Percentiles rank a stretch among this genome's conserved stretches.
These are phyloP conservation scores for Toxotes chatareus DNA, from an alignment of 2,113 vertebrate genomes.

Conservation along the genomic window DNA sequence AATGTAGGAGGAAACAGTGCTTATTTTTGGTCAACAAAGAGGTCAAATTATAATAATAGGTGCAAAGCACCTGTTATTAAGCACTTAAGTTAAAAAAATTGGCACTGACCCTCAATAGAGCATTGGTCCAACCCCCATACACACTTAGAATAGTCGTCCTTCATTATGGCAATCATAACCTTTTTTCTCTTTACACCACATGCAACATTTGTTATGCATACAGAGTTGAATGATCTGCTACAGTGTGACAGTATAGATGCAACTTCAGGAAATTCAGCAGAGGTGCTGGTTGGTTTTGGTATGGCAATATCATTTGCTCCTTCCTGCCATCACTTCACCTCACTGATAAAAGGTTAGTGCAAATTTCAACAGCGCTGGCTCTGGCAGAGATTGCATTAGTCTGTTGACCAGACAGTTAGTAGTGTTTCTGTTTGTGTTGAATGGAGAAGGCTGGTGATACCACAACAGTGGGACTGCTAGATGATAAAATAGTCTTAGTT, in stretches of 20 bases:
- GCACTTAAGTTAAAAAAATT: background rate
- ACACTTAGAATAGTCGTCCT: constrained; percentile 16
- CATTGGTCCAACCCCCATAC: constrained; percentile 27
- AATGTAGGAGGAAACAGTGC: constrained; percentile 6
- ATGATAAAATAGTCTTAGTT: constrained; percentile 48
- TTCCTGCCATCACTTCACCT: constrained; percentile 43
- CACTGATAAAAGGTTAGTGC: constrained; percentile 63
- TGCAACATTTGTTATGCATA: constrained; percentile 27
- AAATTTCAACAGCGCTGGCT: constrained; percentile 57
- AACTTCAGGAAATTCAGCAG: constrained; percentile 17
- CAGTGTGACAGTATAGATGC: constrained; percentile 19
- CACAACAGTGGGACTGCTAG: constrained; percentile 55
- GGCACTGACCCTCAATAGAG: constrained; percentile 43
- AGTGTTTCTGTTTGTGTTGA: constrained; percentile 44
- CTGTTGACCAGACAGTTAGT: constrained; percentile 34
- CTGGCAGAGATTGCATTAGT: constrained; percentile 54
- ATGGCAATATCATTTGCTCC: constrained; percentile 37
- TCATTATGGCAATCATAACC: constrained; percentile 3
- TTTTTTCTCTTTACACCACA: constrained; percentile 7
- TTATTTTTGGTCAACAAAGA: background rate
- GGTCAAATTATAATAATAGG: background rate
- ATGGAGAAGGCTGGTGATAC: constrained; percentile 57
- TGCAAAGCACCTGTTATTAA: background rate
- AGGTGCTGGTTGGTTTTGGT: constrained; percentile 49
- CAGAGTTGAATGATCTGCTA: constrained; percentile 32